A percentile compares a stretch with the other conserved stretches of the same genome.
Conservation (phyloP, 2,797 vertebrate genomes). For the Setipinna tenuifilis region DNA sequence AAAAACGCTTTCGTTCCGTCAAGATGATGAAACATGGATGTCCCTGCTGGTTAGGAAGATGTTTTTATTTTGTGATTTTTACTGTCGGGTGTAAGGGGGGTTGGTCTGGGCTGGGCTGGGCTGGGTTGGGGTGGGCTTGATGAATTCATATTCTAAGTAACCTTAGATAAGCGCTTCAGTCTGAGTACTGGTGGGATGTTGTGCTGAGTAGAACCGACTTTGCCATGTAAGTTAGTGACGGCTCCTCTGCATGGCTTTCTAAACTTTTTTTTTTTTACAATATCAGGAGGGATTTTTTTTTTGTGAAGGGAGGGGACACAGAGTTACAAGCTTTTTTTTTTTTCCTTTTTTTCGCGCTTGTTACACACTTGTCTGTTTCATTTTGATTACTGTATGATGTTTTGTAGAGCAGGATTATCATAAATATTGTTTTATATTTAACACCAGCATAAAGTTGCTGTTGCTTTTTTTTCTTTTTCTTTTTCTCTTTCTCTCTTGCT, state of each 20-base stretch:
- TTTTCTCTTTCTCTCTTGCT: conserved; percentile 45
- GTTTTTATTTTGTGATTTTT: conserved; percentile 25
- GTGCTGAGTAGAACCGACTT: conserved; percentile 33
- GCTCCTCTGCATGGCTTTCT: conserved; percentile 20
- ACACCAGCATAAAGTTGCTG: conserved; percentile 65
- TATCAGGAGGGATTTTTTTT: not conserved
- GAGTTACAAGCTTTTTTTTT: not conserved
- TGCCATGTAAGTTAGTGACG: conserved; percentile 40
- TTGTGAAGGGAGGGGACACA: not conserved
- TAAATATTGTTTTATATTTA: conserved; percentile 71
- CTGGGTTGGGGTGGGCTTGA: conserved; percentile 15
- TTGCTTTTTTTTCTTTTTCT: not conserved
- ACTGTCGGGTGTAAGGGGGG: conserved; percentile 30
- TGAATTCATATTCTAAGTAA: conserved; percentile 69
- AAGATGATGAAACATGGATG: not conserved
- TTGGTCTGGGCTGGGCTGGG: not conserved
- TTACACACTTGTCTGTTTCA: not conserved
- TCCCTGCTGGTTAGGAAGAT: conserved; percentile 37
- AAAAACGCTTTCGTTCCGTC: conserved; percentile 14
- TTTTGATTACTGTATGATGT: conserved; percentile 70
- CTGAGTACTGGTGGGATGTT: conserved; percentile 40
- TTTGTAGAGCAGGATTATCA: conserved; percentile 56
- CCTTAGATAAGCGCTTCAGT: conserved; percentile 32
- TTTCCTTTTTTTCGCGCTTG: not conserved
- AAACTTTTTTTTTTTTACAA: not conserved